phyloP scores from a whole-genome alignment of 2,888 invertebrate genomes.

The Villa cingulata region DNA sequence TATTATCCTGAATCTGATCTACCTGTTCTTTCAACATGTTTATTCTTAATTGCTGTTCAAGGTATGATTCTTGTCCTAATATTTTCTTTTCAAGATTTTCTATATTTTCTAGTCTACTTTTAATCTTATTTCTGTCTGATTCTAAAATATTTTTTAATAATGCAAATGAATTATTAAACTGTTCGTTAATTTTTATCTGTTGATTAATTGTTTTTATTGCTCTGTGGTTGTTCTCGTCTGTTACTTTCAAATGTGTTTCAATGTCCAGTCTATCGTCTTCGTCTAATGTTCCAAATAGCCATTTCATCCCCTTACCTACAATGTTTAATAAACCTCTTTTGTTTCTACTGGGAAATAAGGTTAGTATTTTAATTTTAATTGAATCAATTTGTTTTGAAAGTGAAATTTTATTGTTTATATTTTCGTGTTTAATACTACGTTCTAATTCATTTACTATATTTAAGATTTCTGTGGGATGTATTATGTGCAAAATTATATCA shows the following conservation, averaged over 20 bases:
- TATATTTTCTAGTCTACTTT: too few species aligned
- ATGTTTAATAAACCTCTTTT: constrained; percentile 6
- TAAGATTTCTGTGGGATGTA: neutral
- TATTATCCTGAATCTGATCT: too few species aligned
- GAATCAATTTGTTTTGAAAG: constrained; percentile 1
- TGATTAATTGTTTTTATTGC: constrained; percentile 7
- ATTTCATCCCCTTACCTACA: constrained; percentile 2
- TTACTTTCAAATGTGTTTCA: constrained; percentile 4
- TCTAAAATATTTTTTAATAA: too few species aligned
- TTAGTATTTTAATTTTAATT: constrained; percentile 1
- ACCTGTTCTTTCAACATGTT: too few species aligned
- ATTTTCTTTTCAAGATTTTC: too few species aligned
- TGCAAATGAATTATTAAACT: constrained; percentile 7
- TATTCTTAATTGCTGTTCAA: too few species aligned
- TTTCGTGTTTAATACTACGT: neutral
- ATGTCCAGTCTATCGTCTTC: constrained; percentile 6
- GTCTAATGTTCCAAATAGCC: constrained; percentile 7
- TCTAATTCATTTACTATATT: neutral
- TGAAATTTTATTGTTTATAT: neutral
- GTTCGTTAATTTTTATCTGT: constrained; percentile 8
- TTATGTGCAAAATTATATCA: neutral
- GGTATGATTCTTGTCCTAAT: too few species aligned
- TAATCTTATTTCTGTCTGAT: too few species aligned
- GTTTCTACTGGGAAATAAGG: constrained; percentile 1
- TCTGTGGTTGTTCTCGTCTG: constrained; percentile 8